Conservation (phyloP, 1,140 invertebrate species). For the Tetragnatha versicolor region DNA sequence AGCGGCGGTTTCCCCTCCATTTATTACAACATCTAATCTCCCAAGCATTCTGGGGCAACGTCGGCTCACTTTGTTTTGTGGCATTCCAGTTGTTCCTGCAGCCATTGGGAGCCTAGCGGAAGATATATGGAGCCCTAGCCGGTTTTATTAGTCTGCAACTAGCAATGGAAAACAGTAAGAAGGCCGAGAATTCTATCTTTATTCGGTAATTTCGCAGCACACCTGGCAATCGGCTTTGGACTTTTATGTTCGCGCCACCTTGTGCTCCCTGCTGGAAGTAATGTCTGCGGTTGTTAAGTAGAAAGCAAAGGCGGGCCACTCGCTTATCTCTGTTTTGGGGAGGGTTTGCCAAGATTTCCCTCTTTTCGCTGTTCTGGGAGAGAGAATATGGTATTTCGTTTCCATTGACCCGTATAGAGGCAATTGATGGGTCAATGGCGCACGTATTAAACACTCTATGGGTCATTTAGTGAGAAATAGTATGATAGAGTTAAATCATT, state of each 20-base stretch:
- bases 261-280: slow-evolving; percentile 54
- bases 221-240: slow-evolving; percentile 55
- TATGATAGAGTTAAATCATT: too few species aligned
- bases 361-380: slow-evolving; percentile 5
- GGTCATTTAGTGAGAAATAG: too few species aligned
- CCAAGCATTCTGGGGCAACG: neutral
- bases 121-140: slow-evolving; percentile 45
- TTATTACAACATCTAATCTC: slow-evolving; percentile 53
- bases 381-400: too few species aligned
- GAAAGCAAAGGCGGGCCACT: slow-evolving; percentile 54
- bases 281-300: slow-evolving; percentile 55
- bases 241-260: slow-evolving; percentile 54
- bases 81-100: slow-evolving; percentile 48
- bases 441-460: too few species aligned
- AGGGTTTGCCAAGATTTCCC: slow-evolving; percentile 1
- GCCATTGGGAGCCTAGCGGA: slow-evolving; percentile 11
- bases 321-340: slow-evolving; percentile 28
- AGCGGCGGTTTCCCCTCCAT: slow-evolving; percentile 42
- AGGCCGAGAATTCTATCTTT: slow-evolving; percentile 55
- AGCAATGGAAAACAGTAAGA: slow-evolving; percentile 52
- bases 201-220: slow-evolving; percentile 48
- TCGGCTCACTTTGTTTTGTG: slow-evolving; percentile 55
- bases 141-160: slow-evolving; percentile 54
- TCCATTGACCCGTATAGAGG: too few species aligned
- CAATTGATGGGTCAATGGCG: too few species aligned